A percentile compares a stretch with the other conserved stretches of the same genome.
Evolutionary conservation across 2,888 invertebrate species (phyloP).

Genomic region (Cylindroiulus punctatus): DNA sequence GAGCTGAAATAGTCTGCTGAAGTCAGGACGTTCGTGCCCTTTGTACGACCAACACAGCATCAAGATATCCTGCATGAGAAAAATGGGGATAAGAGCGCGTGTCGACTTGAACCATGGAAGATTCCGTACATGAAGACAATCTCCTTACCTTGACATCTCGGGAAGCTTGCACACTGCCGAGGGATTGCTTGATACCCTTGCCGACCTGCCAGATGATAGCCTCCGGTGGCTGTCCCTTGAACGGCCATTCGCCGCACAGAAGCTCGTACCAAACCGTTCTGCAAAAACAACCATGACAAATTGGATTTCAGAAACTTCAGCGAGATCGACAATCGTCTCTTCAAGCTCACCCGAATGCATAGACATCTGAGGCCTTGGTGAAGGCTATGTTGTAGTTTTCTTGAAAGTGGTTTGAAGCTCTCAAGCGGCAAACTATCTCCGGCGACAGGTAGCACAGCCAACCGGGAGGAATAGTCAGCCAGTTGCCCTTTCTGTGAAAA

Average conservation of each 20-base stretch:
- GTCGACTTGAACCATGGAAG: background rate
- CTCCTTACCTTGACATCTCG: conserved; percentile 89
- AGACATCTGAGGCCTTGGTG: conserved; percentile 91
- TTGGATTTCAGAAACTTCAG: background rate
- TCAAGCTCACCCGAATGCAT: conserved; percentile 88
- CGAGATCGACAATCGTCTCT: background rate
- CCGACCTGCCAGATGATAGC: conserved; percentile 98
- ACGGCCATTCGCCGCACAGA: conserved; percentile 95
- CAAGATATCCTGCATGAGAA: conserved; percentile 80
- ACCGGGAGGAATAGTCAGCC: conserved; percentile 91
- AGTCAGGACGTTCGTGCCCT: conserved; percentile 87
- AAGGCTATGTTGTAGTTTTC: conserved; percentile 92
- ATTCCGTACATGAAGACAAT: background rate
- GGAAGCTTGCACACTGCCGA: conserved; percentile 92
- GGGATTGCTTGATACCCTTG: conserved; percentile 93
- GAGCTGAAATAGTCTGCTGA: conserved; percentile 80
- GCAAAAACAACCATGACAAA: background rate
- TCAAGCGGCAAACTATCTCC: conserved; percentile 89
- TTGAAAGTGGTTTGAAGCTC: conserved; percentile 71
- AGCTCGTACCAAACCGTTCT: conserved; percentile 99
- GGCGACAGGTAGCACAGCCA: conserved; percentile 99
- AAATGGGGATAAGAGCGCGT: background rate
- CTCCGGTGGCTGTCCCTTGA: conserved; percentile 92
- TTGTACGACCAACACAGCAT: conserved; percentile 97
- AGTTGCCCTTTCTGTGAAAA: conserved; percentile 73